Evolutionary conservation across 1,140 invertebrate genomes (phyloP).

Genomic region (Halictus rubicundus): DNA sequence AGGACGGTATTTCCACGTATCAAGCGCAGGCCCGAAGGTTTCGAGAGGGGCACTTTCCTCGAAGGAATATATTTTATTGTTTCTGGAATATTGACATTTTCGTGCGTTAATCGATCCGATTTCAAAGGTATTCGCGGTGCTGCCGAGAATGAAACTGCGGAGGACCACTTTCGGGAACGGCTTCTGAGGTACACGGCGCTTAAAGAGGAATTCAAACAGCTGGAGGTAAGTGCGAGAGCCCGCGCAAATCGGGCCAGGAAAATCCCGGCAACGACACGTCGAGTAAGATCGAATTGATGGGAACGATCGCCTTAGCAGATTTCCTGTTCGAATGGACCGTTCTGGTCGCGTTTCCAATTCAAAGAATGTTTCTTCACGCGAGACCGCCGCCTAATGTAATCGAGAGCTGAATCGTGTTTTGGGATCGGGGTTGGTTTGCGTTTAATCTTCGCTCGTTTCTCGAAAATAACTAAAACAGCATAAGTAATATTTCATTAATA

Average conservation of each 20-base stretch:
- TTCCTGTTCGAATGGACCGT: neutral
- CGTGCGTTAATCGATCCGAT: neutral
- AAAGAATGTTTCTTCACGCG: neutral
- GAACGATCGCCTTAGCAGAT: neutral
- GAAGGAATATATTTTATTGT: no score
- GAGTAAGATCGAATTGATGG: neutral
- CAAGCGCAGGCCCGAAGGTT: no score
- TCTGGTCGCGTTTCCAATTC: neutral
- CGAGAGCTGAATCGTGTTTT: neutral
- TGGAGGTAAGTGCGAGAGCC: neutral
- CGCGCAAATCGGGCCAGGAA: neutral
- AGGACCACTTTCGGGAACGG: neutral
- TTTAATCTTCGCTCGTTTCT: no score
- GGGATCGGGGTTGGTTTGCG: no score
- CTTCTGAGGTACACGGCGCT: neutral
- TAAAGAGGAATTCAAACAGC: constrained; percentile 2
- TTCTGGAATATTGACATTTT: neutral
- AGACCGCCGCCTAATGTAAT: neutral
- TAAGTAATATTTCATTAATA: no score
- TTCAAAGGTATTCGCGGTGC: neutral
- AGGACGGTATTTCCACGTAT: no score
- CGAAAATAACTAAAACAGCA: no score
- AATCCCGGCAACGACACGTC: neutral
- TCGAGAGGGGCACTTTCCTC: no score
- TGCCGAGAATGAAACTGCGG: neutral